Evolutionary conservation across 2,797 vertebrate genomes (phyloP), one percentile per base, ranked within the genome.

Genomic region (Poeciliopsis infans): DNA sequence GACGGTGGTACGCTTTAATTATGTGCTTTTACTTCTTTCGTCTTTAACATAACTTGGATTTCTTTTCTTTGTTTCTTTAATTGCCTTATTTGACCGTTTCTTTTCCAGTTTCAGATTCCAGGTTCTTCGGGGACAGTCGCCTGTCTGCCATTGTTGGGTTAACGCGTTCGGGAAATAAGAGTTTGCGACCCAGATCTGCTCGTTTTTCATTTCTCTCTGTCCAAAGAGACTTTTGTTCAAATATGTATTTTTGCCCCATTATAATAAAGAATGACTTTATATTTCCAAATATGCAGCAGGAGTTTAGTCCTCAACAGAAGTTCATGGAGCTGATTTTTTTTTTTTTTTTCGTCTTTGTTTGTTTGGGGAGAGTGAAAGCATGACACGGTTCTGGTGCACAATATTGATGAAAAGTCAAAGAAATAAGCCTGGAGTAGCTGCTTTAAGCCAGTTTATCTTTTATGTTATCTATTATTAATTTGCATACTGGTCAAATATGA

Each of bases 181-280:
- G 51, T 84, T 81, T 75, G 79, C 74, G 84, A 87, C 77, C 46
- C 49, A n/a, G 72, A 83, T 68, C 13, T 61, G 76, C 72, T 83
- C 36, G 43, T 81, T 74, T 80, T 76, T 55, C 71, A 74, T 81
- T 49, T 75, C 47, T 49, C 74, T 82, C 76, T 69, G 76, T 85
- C 79, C 77, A 69, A 11, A 57, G 25, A 87, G 31, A 73, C 75
- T 4, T 86, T 79, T 91, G 79, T 88, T 90, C 46, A 82, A 59
- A 79, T 83, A 79, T 89, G 71, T 89, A 82, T 91, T 90, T 90
- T 92, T 90, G 68, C 80, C 87, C 85, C 84, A 73, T 57, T 86
- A 92, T 90, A 91, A 92, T 90, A 90, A 92, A 93, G 84, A 86
- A 89, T 85, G n/a, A 80, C 80, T 92, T 91, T 91, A 93, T 93